These are phyloP conservation scores for Anniella stebbinsi DNA, from an alignment of 2,797 vertebrate species.

Conservation along the genomic window DNA sequence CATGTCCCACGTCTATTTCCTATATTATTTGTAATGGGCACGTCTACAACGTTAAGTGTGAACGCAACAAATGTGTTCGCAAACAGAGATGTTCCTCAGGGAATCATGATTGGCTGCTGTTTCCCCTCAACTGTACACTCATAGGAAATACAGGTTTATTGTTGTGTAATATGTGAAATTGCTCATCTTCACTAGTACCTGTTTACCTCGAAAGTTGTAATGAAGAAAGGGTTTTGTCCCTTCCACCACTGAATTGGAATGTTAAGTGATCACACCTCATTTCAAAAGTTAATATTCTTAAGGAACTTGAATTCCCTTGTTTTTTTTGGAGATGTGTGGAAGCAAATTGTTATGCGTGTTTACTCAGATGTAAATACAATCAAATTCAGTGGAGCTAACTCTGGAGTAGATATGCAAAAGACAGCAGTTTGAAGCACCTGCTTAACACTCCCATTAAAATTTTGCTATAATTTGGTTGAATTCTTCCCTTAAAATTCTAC, in stretches of 20 bases:
- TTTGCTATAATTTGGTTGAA: too few relatives aligned
- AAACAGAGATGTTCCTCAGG: not conserved
- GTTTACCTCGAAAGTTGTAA: not conserved
- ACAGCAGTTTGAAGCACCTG: not conserved
- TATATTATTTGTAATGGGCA: not conserved
- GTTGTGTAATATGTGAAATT: not conserved
- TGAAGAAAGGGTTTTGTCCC: not conserved
- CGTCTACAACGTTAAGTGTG: not conserved
- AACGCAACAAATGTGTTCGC: not conserved
- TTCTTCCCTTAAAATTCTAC: not conserved
- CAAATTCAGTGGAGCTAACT: not conserved
- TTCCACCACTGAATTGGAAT: not conserved
- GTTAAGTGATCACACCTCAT: not conserved
- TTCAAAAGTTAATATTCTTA: not conserved
- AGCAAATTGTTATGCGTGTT: not conserved
- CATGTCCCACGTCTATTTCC: not conserved
- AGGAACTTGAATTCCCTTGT: not conserved
- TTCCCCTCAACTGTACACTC: not conserved
- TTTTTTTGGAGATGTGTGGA: not conserved
- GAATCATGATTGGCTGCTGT: too few relatives aligned
- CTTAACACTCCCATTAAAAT: not conserved
- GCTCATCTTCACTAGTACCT: not conserved
- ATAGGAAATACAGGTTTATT: not conserved
- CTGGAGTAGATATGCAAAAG: not conserved
- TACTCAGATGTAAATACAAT: not conserved